These are phyloP conservation scores for Halichoeres trimaculatus DNA, from an alignment of 2,113 vertebrate species.

Conservation along the genomic window DNA sequence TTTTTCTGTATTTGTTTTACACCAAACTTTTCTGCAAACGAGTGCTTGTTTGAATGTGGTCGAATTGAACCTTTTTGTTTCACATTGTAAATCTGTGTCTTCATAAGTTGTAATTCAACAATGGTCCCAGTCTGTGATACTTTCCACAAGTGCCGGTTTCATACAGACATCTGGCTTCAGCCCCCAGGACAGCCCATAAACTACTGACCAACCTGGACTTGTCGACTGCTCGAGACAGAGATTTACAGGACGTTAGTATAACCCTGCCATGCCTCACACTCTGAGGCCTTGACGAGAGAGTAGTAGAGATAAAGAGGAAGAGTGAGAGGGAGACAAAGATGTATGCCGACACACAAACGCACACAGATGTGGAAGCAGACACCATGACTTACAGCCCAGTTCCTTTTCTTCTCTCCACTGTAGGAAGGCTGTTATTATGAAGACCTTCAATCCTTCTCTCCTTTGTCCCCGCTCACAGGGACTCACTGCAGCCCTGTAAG, in stretches of 20 bases:
- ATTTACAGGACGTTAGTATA: slow-evolving; percentile 67
- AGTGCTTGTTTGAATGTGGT: too few species aligned
- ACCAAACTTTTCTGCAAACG: too few species aligned
- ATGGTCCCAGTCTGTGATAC: not conserved
- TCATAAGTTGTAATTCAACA: too few species aligned
- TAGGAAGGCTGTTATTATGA: slow-evolving; percentile 72
- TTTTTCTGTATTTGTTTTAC: too few species aligned
- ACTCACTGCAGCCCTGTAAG: slow-evolving; percentile 72
- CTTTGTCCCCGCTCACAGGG: slow-evolving; percentile 63
- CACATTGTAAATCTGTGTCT: too few species aligned
- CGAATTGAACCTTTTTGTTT: too few species aligned
- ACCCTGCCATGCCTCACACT: slow-evolving; percentile 60
- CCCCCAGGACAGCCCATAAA: slow-evolving; percentile 52
- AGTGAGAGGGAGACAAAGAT: slow-evolving; percentile 47
- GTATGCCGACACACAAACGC: slow-evolving; percentile 35
- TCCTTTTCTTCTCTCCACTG: slow-evolving; percentile 49
- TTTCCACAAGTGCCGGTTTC: not conserved
- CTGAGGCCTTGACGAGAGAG: slow-evolving; percentile 67
- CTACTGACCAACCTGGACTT: slow-evolving; percentile 33
- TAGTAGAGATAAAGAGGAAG: slow-evolving; percentile 8
- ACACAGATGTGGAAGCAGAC: slow-evolving; percentile 45
- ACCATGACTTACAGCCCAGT: slow-evolving; percentile 70
- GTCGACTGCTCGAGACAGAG: slow-evolving; percentile 35
- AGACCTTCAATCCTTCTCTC: slow-evolving; percentile 74
- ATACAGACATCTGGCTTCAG: slow-evolving; percentile 30